Conservation (phyloP, 2,888 invertebrate species). For the Argyresthia goedartella region DNA sequence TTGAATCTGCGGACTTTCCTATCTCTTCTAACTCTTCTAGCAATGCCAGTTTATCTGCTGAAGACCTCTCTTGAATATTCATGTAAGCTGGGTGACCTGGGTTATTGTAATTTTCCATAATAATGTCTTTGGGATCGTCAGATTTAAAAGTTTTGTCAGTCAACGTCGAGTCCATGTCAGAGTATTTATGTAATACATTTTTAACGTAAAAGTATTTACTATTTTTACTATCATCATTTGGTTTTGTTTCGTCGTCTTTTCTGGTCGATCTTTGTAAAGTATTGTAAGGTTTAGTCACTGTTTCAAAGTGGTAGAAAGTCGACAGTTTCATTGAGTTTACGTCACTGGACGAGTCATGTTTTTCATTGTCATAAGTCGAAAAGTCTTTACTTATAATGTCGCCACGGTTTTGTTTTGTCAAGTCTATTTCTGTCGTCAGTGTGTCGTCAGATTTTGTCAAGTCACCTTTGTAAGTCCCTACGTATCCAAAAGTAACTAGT, state of each 20-base stretch:
- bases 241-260: constrained; percentile 35
- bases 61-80: constrained; percentile 42
- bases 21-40: constrained; percentile 33
- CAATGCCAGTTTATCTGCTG: constrained; percentile 33
- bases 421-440: constrained; percentile 13
- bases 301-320: constrained; percentile 52
- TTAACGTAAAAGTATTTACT: constrained; percentile 55
- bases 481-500: constrained; percentile 61
- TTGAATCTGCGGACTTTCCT: constrained; percentile 15
- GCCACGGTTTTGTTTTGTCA: not conserved
- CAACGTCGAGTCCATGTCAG: constrained; percentile 21
- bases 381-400: constrained; percentile 45
- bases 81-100: constrained; percentile 22
- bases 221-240: constrained; percentile 21
- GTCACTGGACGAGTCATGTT: constrained; percentile 18
- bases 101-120: constrained; percentile 29
- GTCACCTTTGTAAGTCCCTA: constrained; percentile 52
- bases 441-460: constrained; percentile 12
- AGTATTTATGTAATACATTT: constrained; percentile 55
- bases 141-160: constrained; percentile 14
- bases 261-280: constrained; percentile 45
- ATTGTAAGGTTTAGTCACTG: constrained; percentile 48
- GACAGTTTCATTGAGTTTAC: constrained; percentile 38
- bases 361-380: constrained; percentile 30
- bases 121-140: constrained; percentile 18